Base-by-base conservation (phyloP, 2,113 vertebrate species). In the Thryonomys swinderianus region DNA sequence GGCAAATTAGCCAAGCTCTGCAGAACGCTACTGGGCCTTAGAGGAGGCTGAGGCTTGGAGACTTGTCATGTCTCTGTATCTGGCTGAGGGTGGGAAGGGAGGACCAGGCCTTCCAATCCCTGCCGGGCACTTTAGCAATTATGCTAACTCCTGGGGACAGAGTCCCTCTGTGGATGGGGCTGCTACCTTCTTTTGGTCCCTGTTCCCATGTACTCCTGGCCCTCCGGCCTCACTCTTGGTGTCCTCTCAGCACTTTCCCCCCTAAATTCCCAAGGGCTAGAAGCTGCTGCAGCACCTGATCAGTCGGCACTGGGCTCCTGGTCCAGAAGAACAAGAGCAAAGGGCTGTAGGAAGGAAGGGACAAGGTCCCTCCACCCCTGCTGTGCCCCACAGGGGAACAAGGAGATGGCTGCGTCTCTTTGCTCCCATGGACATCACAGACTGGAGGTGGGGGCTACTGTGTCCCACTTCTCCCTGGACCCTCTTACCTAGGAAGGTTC, bases 401-500 rank as follows among this genome's bases (percentile, higher is more conserved):
- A 30, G 42, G 34, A 23, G 23, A 11, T 12, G 30, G 30, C 6
- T 0, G 7, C 53, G 40, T 2, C 40, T 3, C 32, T 14, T 7
- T 6, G 34, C 20, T 74, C 78, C 64, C 61, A 40, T 1, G 11
- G 42, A 62, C 8, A 7, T 57, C 23, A 27, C 25, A 57, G 76
- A 32, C 2, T 9, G 59, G 1, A 48, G 30, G 11, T 7, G 8
- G 21, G 61, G 40, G 37, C 18, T 62, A 42, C 57, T 8, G 2
- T 53, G 12, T 32, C 61, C 83, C 7, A n/a, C 73, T 57, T n/a
- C 59, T 73, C 76, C 80, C 20, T 62, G 64, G 13, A 42, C 74
- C 23, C 61, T 95, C 99, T 98, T 98, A 99, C 99, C 99, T 64
- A 99, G 97, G 98, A 99, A 99, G 0, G 99, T 99, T 17, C 99